phyloP scores from a whole-genome alignment of 1,140 invertebrate genomes.

The Pygmarrhopalites habei region DNA sequence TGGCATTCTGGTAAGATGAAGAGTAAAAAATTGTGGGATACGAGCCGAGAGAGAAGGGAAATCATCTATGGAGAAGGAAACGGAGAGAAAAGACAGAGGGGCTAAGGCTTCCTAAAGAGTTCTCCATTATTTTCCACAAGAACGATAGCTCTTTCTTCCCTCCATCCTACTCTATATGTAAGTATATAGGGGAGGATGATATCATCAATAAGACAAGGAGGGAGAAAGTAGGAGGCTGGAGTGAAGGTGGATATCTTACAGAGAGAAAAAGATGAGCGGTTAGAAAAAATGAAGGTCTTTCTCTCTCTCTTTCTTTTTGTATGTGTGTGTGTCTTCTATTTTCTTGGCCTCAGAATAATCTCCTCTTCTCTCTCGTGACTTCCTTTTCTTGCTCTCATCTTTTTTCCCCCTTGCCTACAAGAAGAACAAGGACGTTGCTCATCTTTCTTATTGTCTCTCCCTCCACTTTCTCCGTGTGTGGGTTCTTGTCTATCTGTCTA shows the following conservation, averaged over 20 bases:
- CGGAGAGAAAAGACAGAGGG: neutral
- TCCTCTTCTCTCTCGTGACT: no score
- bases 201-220: no score
- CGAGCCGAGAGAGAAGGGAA: slow-evolving; percentile 12
- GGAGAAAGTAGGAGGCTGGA: no score
- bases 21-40: no score
- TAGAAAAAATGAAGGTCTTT: neutral
- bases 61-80: slow-evolving; percentile 10
- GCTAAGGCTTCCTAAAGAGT: neutral
- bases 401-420: no score
- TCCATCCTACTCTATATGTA: neutral
- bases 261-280: neutral
- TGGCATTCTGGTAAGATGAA: no score
- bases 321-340: neutral
- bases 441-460: neutral
- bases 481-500: neutral
- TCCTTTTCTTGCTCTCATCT: no score
- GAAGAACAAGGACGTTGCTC: no score
- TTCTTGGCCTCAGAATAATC: no score
- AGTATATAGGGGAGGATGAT: no score
- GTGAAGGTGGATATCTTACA: no score
- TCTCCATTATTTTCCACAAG: slow-evolving; percentile 27
- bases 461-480: neutral
- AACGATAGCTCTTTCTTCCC: slow-evolving; percentile 3
- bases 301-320: neutral